Evolutionary conservation across 1,140 invertebrate species (phyloP), one percentile per base, ranked within the genome.

Genomic region (Drosophila obscura): DNA sequence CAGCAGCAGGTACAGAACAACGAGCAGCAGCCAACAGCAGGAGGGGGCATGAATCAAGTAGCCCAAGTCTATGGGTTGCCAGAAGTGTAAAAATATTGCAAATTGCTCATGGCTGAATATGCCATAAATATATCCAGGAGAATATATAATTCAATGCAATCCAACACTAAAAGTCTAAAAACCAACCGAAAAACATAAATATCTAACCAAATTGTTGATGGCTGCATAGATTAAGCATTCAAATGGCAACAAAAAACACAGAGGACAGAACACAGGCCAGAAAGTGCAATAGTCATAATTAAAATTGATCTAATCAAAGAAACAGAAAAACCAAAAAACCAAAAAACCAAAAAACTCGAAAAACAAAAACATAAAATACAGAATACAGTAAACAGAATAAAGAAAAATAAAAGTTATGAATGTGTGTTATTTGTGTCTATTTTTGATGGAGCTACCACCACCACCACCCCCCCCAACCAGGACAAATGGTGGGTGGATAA

Each of bases 341-440:
- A 41, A 35, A 41, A 28, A 76, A 57, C 7, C 51, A 28, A 65
- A 68, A 64, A 19, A 19, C 19, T 19, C 19, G 19, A 19, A 19
- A 19, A 19, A 19, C 19, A 19, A 19, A 19, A 19, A 19, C 19
- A 19, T 19, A 19, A 19, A 19, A 19, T 19, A 19, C 19, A 19
- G 19, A 19, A 19, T 19, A 74, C 48, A 4, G 11, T 13, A 39
- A 13, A 39, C 26, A 28, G 6, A 28, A 28, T 28, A 13, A 4
- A 11, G 3, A 13, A 13, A 39, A 39, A 13, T 4, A 31, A 44
- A 67, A 46, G 59, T 82, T 68, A 68, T 52, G 59, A 69, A 69
- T 83, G 79, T 76, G 75, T 87, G 82, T 87, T 88, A 79, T 82
- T 88, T 79, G 71, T 88, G 83, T 87, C 82, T 87, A 87, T 88